Percentiles rank a stretch among this genome's conserved stretches.
Evolutionary conservation across 1,140 invertebrate species (phyloP).

Genomic region (Ephestia elutella): DNA sequence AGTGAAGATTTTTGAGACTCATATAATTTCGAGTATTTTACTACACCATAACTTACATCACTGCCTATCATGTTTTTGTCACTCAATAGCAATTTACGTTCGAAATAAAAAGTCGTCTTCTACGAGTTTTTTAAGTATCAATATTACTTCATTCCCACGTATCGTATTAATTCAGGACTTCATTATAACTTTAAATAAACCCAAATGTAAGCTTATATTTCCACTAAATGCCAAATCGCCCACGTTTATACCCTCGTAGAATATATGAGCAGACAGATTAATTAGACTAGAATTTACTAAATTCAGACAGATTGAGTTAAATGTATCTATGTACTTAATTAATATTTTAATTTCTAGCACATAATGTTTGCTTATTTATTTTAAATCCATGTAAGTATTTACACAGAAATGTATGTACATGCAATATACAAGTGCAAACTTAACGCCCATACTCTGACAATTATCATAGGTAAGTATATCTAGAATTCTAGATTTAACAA

Average conservation of each 20-base stretch:
- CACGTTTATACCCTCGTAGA: background rate
- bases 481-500: background rate
- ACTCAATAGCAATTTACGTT: too few species aligned
- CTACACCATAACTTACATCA: too few species aligned
- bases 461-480: background rate
- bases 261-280: background rate
- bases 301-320: background rate
- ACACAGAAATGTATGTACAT: background rate
- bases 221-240: background rate
- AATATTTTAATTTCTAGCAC: background rate
- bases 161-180: too few species aligned
- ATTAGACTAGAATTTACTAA: background rate
- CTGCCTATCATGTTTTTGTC: too few species aligned
- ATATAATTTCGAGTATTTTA: too few species aligned
- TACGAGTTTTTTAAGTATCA: too few species aligned
- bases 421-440: background rate
- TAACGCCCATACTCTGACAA: background rate
- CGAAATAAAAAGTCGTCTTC: too few species aligned
- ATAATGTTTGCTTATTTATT: background rate
- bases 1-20: too few species aligned
- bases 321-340: background rate
- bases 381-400: background rate
- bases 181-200: background rate
- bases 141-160: too few species aligned
- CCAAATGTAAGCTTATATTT: background rate